A percentile compares a stretch with the other conserved stretches of the same genome.
Conservation (phyloP, 2,888 invertebrate species). For the Torymus auratus region DNA sequence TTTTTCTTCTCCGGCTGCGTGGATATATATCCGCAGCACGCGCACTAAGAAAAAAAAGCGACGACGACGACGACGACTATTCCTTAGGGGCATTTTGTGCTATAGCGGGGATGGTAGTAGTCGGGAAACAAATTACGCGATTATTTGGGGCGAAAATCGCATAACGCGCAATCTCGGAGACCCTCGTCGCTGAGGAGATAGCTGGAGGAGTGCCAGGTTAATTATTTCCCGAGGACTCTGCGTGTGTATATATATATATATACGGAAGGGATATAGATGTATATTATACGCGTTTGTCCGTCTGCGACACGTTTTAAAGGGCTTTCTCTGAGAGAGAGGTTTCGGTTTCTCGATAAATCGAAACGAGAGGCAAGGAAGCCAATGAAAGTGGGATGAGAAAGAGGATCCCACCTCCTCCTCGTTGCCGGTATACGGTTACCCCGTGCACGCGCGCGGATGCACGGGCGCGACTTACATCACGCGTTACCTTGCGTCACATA, state of each 20-base stretch:
- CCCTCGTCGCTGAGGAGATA: not conserved
- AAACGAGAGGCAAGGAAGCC: constrained; percentile 67
- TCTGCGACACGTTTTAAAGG: constrained; percentile 36
- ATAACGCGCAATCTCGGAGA: not conserved
- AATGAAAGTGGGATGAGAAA: constrained; percentile 71
- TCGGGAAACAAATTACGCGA: not conserved
- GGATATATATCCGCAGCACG: no score
- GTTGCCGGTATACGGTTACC: constrained; percentile 65
- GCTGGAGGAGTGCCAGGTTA: constrained; percentile 1
- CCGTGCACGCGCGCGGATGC: constrained; percentile 8
- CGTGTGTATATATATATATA: no score
- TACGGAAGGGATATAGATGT: no score
- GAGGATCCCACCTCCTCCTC: constrained; percentile 68
- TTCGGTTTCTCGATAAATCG: constrained; percentile 77
- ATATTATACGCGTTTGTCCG: not conserved
- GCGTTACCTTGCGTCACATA: not conserved
- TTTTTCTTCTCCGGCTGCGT: not conserved
- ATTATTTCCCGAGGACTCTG: constrained; percentile 1
- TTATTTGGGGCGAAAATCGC: constrained; percentile 9
- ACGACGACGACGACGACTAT: no score
- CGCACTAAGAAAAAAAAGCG: no score
- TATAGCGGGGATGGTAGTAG: not conserved
- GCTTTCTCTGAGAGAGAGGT: constrained; percentile 59
- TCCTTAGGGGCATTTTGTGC: not conserved
- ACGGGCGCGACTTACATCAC: not conserved